Percentiles rank a stretch among this genome's conserved stretches.
phyloP scores from a whole-genome alignment of 2,888 invertebrate species.

The Dynastes tityus region DNA sequence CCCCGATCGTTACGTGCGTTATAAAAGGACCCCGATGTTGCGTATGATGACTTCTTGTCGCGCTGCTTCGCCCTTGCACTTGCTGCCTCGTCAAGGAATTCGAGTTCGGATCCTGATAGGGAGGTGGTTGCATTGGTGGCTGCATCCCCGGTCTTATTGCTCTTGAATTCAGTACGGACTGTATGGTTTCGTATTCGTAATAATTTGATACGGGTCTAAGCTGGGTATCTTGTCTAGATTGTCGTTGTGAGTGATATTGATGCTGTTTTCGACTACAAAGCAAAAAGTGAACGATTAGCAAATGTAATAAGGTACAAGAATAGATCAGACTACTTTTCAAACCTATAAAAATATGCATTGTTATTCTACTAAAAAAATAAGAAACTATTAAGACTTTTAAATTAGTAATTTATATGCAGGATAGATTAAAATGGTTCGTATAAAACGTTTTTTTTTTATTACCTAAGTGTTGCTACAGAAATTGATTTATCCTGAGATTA shows the following conservation, averaged over 20 bases:
- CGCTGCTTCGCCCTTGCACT: constrained; percentile 51
- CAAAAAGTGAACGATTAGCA: not conserved
- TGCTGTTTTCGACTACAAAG: constrained; percentile 77
- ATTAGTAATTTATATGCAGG: no score
- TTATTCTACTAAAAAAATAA: no score
- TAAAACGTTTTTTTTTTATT: no score
- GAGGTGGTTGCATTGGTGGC: constrained; percentile 53
- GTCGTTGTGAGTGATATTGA: constrained; percentile 77
- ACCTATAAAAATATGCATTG: no score
- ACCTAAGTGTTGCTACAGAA: no score
- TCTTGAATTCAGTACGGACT: constrained; percentile 73
- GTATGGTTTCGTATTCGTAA: constrained; percentile 88
- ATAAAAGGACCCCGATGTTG: constrained; percentile 74
- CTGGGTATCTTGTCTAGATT: constrained; percentile 69
- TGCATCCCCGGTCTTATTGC: constrained; percentile 55
- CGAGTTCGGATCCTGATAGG: constrained; percentile 63
- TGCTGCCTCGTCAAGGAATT: constrained; percentile 65
- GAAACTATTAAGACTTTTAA: no score
- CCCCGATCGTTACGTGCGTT: constrained; percentile 77
- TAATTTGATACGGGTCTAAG: constrained; percentile 85
- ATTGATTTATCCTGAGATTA: no score
- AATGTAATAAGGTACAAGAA: not conserved
- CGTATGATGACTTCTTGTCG: constrained; percentile 52
- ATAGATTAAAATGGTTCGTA: no score
- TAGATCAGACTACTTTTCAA: no score